Evolutionary conservation across 2,113 vertebrate genomes (phyloP).

Genomic region (Phyllopteryx taeniolatus): DNA sequence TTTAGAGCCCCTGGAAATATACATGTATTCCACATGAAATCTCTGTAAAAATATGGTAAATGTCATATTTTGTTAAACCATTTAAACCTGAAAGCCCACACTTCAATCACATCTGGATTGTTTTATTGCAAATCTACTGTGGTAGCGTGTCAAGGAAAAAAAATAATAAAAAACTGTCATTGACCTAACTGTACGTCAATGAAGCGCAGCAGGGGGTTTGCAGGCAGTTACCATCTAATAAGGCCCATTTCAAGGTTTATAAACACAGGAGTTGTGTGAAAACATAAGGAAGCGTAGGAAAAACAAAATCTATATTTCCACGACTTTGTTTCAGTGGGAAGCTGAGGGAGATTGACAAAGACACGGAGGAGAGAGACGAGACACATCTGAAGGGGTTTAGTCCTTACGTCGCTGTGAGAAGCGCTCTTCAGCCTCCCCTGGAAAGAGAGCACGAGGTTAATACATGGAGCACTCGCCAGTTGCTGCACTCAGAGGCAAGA

Average conservation of each 20-base stretch:
- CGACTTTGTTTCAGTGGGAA: conserved; percentile 59
- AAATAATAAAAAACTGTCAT: neutral
- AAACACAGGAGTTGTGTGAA: conserved; percentile 26
- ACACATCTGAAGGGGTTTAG: conserved; percentile 76
- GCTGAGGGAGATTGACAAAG: conserved; percentile 55
- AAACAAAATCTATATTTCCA: conserved; percentile 47
- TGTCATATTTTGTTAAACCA: neutral
- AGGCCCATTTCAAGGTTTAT: conserved; percentile 13
- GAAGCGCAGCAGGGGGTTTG: neutral
- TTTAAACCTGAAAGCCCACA: neutral
- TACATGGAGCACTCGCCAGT: conserved; percentile 59
- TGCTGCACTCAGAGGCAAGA: conserved; percentile 24
- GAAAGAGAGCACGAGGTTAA: conserved; percentile 79
- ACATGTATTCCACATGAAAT: neutral
- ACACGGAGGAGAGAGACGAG: conserved; percentile 67
- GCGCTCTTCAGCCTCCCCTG: conserved; percentile 84
- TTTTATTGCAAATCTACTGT: neutral
- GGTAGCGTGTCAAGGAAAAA: neutral
- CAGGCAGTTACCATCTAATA: conserved; percentile 11
- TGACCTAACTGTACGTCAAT: neutral
- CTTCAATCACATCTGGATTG: neutral
- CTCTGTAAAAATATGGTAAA: neutral
- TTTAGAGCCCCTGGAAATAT: no score
- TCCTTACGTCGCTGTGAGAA: conserved; percentile 86
- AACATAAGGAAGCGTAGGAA: conserved; percentile 31